A percentile compares a stretch with the other conserved stretches of the same genome.
Evolutionary conservation across 2,888 invertebrate genomes (phyloP).

Genomic region (Scaptomyza polygonia): DNA sequence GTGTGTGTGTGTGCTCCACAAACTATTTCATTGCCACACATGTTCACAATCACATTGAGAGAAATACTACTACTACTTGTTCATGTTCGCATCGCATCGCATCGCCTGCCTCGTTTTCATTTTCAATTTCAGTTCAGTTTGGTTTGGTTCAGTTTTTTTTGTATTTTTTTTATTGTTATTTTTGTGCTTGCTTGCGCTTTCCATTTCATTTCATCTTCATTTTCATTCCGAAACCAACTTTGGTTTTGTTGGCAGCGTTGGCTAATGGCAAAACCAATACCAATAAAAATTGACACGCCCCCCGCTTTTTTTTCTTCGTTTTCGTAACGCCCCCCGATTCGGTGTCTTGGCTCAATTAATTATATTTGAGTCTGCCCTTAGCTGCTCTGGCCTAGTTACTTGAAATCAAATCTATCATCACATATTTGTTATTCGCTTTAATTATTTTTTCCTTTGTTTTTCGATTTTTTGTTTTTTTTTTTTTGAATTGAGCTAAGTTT

Average conservation of each 20-base stretch:
- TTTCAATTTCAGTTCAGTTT: conserved; percentile 51
- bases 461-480: not conserved
- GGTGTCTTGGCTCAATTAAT: conserved; percentile 20
- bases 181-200: conserved; percentile 2
- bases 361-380: conserved; percentile 6
- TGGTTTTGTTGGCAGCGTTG: conserved; percentile 19
- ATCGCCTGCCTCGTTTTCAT: conserved; percentile 13
- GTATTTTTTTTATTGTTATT: conserved; percentile 7
- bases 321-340: not conserved
- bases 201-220: conserved; percentile 36
- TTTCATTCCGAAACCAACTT: conserved; percentile 48
- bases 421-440: conserved; percentile 6
- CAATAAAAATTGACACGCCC: conserved; percentile 6
- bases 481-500: not conserved
- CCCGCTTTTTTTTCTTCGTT: too few relatives aligned
- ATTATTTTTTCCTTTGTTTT: conserved; percentile 10
- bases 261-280: not conserved
- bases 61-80: too few relatives aligned
- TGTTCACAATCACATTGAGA: conserved; percentile 10
- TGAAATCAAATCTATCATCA: conserved; percentile 46
- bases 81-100: conserved; percentile 42
- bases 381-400: conserved; percentile 25
- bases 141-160: conserved; percentile 6
- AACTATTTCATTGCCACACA: conserved; percentile 13
- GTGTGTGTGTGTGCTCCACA: too few relatives aligned